Evolutionary conservation across 2,888 invertebrate species (phyloP).

Genomic region (Agrotis clavis): DNA sequence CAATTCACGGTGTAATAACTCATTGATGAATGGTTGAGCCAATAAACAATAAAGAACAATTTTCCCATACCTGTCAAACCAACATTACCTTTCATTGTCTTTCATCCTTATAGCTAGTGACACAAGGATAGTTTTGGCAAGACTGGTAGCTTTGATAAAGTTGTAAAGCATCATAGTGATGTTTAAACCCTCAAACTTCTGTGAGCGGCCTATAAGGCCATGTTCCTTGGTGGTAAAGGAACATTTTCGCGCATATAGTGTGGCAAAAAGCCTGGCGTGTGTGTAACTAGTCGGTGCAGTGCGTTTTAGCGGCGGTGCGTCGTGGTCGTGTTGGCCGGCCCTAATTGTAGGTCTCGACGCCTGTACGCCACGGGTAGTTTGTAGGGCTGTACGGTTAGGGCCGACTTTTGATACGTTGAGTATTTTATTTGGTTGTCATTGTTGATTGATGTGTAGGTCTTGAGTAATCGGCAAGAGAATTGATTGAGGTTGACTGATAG

Average conservation of each 20-base stretch:
- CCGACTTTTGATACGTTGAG: not conserved
- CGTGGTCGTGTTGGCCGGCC: constrained; percentile 82
- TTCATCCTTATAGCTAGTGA: constrained; percentile 13
- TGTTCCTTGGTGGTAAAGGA: constrained; percentile 60
- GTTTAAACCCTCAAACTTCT: constrained; percentile 73
- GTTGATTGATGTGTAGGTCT: not conserved
- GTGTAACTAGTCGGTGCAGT: constrained; percentile 85
- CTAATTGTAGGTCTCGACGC: constrained; percentile 91
- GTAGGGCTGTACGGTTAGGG: constrained; percentile 76
- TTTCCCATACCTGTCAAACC: constrained; percentile 74
- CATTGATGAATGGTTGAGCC: constrained; percentile 79
- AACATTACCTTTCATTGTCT: constrained; percentile 36
- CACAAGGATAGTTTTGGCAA: constrained; percentile 59
- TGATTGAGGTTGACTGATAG: not conserved
- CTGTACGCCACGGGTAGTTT: constrained; percentile 78
- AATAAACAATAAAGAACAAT: constrained; percentile 86
- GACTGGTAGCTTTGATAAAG: constrained; percentile 54
- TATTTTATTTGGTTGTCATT: constrained; percentile 13
- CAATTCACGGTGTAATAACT: constrained; percentile 80
- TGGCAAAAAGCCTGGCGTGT: constrained; percentile 64
- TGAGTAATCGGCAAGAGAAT: not conserved
- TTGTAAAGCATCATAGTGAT: constrained; percentile 74
- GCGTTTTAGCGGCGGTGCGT: constrained; percentile 83
- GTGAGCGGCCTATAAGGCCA: constrained; percentile 57
- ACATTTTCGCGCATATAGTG: constrained; percentile 52